These are phyloP conservation scores for Pammene fasciana DNA, from an alignment of 2,888 invertebrate species.

Conservation along the genomic window DNA sequence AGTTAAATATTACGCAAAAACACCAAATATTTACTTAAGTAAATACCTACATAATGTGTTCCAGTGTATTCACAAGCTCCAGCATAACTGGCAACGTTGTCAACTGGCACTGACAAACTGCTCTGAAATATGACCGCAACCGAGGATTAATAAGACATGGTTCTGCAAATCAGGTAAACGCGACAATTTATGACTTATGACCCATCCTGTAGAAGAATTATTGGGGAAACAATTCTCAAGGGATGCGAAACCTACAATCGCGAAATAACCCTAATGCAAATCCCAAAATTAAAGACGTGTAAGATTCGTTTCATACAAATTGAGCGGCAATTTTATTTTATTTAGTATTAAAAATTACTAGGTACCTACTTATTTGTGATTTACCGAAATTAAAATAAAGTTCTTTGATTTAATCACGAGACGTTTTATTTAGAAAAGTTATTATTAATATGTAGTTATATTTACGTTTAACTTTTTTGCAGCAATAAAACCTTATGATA, in stretches of 20 bases:
- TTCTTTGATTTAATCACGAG: no score
- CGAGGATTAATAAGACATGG: conserved; percentile 9
- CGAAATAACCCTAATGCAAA: neutral
- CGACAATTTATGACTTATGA: neutral
- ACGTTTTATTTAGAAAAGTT: no score
- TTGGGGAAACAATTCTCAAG: neutral
- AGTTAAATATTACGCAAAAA: no score
- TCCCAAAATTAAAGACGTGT: neutral
- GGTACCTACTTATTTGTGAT: no score
- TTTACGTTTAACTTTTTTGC: no score
- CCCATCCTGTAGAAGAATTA: neutral
- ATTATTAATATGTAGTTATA: no score
- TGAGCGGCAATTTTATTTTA: neutral
- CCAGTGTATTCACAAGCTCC: no score
- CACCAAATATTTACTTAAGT: no score
- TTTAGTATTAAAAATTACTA: neutral
- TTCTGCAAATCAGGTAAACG: conserved; percentile 10
- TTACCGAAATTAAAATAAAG: no score
- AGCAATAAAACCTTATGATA: no score
- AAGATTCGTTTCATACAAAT: neutral
- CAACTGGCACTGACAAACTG: conserved; percentile 11
- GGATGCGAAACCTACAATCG: neutral
- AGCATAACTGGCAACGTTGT: no score
- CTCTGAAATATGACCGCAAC: conserved; percentile 12
- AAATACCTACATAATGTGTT: no score